Base-by-base conservation (phyloP, 37 sponge, comb jelly and placozoan species). In the Dysidea cf. avara region DNA sequence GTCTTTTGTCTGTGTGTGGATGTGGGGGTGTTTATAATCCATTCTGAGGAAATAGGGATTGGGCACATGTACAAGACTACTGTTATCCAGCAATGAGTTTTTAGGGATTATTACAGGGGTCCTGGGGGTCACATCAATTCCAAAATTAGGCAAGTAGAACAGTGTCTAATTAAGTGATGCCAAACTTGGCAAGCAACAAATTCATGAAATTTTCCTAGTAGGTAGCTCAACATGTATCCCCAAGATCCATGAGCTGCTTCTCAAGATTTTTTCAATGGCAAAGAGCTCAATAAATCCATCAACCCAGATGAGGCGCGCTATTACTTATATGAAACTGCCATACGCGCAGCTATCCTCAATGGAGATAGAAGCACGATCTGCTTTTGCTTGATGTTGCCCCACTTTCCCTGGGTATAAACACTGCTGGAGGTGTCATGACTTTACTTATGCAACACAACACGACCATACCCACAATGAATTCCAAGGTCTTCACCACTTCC, bases 271-370 rank as follows among this genome's bases (percentile, higher is more conserved):
- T 80, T 80, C 64, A 48, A 80, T 18, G 73, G 73, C 5, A 78
- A 74, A 26, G 73, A 78, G 51, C 83, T 83, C 25, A 83, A 83
- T 31, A 83, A 83, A 40, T 47, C 52, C 36, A 79, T 83, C 56
- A 83, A 81, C 80, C 83, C 83, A 0, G 83, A 81, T 81, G 83
- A 81, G 64, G 75, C n/a, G n/a, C n/a, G n/a, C 75, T 21, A 75
- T 81, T 33, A 75, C 83, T 31, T 81, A 78, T n/a, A n/a, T 52
- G 83, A 75, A 26, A 75, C 83, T 30, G 83, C 83, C 40, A 66
- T 81, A 9, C 83, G 66, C 18, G 83, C 77, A 34, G 83, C 83
- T n/a, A 81, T 81, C n/a, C 40, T 81, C n/a, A 35, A 56, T 80
- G 81, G 81, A n/a, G 73, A 80, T 32, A 80, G 76, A 31, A 77